A percentile compares a stretch with the other conserved stretches of the same genome.
These are phyloP conservation scores for Erynnis tages DNA, from an alignment of 2,888 invertebrate species.

Conservation along the genomic window DNA sequence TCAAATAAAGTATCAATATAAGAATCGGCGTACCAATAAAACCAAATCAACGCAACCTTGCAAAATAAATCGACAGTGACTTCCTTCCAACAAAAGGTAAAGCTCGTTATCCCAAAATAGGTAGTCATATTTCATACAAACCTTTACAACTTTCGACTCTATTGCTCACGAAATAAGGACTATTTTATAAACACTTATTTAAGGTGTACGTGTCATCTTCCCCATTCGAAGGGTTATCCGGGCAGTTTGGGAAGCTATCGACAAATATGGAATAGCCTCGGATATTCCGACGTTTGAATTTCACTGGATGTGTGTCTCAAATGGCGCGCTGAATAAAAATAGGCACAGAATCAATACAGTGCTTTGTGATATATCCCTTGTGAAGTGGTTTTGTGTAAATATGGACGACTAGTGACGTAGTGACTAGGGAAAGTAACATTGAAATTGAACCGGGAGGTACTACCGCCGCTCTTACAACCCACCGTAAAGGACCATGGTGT, in stretches of 20 bases:
- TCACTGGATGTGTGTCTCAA: conserved; percentile 41
- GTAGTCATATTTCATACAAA: background rate
- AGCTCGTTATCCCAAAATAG: conserved; percentile 2
- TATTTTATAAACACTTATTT: too few species aligned
- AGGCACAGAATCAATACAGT: conserved; percentile 62
- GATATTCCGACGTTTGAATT: conserved; percentile 30
- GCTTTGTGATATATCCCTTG: conserved; percentile 51
- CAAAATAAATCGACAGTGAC: background rate
- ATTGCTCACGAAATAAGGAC: background rate
- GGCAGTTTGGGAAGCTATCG: conserved; percentile 7
- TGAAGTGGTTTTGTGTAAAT: conserved; percentile 36
- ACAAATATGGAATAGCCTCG: conserved; percentile 19
- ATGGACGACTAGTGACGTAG: too few species aligned
- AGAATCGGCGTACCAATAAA: too few species aligned
- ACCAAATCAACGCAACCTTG: background rate
- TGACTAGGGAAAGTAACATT: too few species aligned
- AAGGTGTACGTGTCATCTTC: conserved; percentile 1
- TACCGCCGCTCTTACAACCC: too few species aligned
- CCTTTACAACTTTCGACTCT: background rate
- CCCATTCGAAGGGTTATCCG: conserved; percentile 8
- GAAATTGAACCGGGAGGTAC: too few species aligned
- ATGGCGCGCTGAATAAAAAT: conserved; percentile 62
- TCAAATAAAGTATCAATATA: too few species aligned
- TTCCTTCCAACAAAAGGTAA: background rate
- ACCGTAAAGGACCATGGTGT: too few species aligned